Base-by-base conservation (phyloP, 2,113 vertebrate species). In the Tursiops truncatus region DNA sequence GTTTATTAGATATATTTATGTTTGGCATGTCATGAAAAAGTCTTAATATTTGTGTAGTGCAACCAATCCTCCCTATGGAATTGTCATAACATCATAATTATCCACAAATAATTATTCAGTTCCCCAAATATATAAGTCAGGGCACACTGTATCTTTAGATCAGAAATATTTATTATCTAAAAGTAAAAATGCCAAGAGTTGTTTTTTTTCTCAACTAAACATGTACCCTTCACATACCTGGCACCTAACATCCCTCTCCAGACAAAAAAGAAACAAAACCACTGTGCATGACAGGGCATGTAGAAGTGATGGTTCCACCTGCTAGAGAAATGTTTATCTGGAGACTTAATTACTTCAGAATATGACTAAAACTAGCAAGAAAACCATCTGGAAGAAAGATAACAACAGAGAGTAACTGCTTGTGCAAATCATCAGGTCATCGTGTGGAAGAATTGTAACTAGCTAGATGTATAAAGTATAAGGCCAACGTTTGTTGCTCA, bases 371-470 rank as follows among this genome's bases (percentile, higher is more conserved):
- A 73, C 15, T 56, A 81, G 33, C 20, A 91, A 17, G 2, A 81
- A 76, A 93, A 93, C n/a, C 23, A 95, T 60, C 56, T 83, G 60
- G 26, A 77, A 62, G 26, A 89, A 96, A 73, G 41, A 26, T 76
- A 50, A 63, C 70, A 41, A 65, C 11, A 86, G 60, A 56, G 92
- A 81, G 36, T 25, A 89, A 60, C 17, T 65, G 25, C 5, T 25
- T 90, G 23, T 65, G 38, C 11, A 88, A 93, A 90, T 47, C 44
- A 87, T 56, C 68, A n/a, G 81, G 44, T 25, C 53, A 73, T 13
- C 0, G 0, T 44, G 13, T 77, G 36, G 47, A 94, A 95, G 21
- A 87, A 94, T 38, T 31, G 1, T 17, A 81, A 23, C 20, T 60
- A 60, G 74, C 3, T n/a, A 38, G 7, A 50, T 50, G 1, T 80